A percentile compares a stretch with the other conserved stretches of the same genome.
Evolutionary conservation across 2,888 invertebrate genomes (phyloP).

Genomic region (Pyrocoelia pectoralis): DNA sequence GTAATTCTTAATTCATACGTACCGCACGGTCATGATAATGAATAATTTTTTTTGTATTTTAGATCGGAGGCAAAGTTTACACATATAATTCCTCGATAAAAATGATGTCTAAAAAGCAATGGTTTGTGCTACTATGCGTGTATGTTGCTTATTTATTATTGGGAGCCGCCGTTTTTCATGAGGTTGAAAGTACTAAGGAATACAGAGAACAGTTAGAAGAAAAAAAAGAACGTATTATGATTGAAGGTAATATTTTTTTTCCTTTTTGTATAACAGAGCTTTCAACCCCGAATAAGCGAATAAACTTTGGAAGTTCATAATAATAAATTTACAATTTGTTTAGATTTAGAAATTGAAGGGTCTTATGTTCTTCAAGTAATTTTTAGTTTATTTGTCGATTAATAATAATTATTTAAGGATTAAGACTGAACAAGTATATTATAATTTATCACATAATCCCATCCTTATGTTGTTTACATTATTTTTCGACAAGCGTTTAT

Average conservation of each 20-base stretch:
- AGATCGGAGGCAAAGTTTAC: conserved; percentile 7
- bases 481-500: too few relatives aligned
- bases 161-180: conserved; percentile 87
- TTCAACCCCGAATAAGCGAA: too few relatives aligned
- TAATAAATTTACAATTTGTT: too few relatives aligned
- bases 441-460: too few relatives aligned
- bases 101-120: conserved; percentile 83
- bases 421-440: too few relatives aligned
- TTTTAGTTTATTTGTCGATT: too few relatives aligned
- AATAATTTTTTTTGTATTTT: neutral
- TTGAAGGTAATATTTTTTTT: conserved; percentile 69
- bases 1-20: neutral
- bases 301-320: too few relatives aligned
- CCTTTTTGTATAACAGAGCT: too few relatives aligned
- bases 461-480: too few relatives aligned
- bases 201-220: conserved; percentile 66
- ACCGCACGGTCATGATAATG: neutral
- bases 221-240: conserved; percentile 70
- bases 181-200: conserved; percentile 80
- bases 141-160: conserved; percentile 75
- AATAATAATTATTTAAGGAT: too few relatives aligned
- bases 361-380: too few relatives aligned
- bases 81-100: conserved; percentile 51
- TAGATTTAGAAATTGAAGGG: too few relatives aligned
- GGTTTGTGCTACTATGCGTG: conserved; percentile 71